phyloP scores from a whole-genome alignment of 2,888 invertebrate species.

The Troides helena region DNA sequence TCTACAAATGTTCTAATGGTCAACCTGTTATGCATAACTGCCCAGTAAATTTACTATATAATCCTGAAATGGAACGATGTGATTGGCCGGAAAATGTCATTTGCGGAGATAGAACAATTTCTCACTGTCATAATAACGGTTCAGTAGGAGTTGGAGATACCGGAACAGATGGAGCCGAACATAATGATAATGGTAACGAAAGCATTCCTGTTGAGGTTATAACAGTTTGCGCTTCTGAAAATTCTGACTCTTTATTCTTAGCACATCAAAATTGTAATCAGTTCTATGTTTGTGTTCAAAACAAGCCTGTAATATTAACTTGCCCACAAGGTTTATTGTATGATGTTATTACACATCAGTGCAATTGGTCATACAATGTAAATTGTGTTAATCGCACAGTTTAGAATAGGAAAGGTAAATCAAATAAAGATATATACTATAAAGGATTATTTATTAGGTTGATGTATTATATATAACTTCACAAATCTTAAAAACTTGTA shows the following conservation, averaged over 20 bases:
- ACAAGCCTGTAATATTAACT: slow-evolving; percentile 38
- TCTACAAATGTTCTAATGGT: slow-evolving; percentile 42
- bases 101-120: slow-evolving; percentile 39
- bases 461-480: no score
- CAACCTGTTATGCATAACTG: slow-evolving; percentile 38
- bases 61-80: slow-evolving; percentile 39
- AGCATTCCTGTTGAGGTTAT: slow-evolving; percentile 37
- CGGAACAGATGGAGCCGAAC: slow-evolving; percentile 1
- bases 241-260: slow-evolving; percentile 43
- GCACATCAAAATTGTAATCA: slow-evolving; percentile 50
- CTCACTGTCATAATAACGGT: slow-evolving; percentile 25
- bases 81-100: slow-evolving; percentile 45
- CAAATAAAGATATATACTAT: background rate
- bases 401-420: background rate
- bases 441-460: no score
- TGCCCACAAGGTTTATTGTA: slow-evolving; percentile 44
- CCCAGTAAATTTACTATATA: slow-evolving; percentile 37
- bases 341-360: slow-evolving; percentile 40
- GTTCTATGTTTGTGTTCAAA: slow-evolving; percentile 47
- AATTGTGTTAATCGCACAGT: slow-evolving; percentile 43
- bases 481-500: no score
- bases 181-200: slow-evolving; percentile 32
- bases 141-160: slow-evolving; percentile 19
- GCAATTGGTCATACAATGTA: slow-evolving; percentile 50
- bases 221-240: slow-evolving; percentile 37